These are phyloP conservation scores for Periphyllus acericola DNA, from an alignment of 2,888 invertebrate species.

Conservation along the genomic window DNA sequence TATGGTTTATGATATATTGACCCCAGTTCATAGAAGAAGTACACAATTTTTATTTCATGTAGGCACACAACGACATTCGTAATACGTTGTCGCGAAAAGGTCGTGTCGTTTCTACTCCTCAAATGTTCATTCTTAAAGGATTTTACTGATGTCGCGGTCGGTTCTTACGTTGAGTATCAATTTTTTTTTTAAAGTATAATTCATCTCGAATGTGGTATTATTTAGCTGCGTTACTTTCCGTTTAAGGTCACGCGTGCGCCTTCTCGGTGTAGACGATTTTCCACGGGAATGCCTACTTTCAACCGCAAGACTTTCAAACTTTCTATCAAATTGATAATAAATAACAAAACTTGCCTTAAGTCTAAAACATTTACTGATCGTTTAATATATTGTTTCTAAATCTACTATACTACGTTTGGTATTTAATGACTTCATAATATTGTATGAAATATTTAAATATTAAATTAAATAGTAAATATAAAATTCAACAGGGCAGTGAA, in stretches of 20 bases:
- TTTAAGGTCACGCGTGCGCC: slow-evolving; percentile 36
- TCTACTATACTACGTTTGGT: background rate
- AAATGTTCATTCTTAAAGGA: background rate
- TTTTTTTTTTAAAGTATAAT: background rate
- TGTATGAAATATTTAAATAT: background rate
- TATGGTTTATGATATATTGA: too few species aligned
- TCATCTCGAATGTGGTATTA: too few species aligned
- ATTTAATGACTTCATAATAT: background rate
- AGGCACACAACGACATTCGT: too few species aligned
- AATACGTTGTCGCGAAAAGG: background rate
- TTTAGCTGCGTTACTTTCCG: background rate
- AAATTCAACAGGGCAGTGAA: background rate
- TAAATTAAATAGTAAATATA: background rate
- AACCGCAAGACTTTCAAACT: slow-evolving; percentile 38
- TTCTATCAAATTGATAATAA: slow-evolving; percentile 43
- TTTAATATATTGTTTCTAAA: slow-evolving; percentile 26
- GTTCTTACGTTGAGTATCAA: background rate
- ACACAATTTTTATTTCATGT: too few species aligned
- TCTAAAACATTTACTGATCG: slow-evolving; percentile 43
- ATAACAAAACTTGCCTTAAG: slow-evolving; percentile 35
- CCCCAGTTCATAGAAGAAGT: too few species aligned
- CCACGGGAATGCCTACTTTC: slow-evolving; percentile 23
- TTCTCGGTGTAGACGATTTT: background rate
- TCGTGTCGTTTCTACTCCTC: background rate
- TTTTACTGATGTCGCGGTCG: background rate